Base-by-base conservation (phyloP, 2,113 vertebrate species). In the Martes martes region DNA sequence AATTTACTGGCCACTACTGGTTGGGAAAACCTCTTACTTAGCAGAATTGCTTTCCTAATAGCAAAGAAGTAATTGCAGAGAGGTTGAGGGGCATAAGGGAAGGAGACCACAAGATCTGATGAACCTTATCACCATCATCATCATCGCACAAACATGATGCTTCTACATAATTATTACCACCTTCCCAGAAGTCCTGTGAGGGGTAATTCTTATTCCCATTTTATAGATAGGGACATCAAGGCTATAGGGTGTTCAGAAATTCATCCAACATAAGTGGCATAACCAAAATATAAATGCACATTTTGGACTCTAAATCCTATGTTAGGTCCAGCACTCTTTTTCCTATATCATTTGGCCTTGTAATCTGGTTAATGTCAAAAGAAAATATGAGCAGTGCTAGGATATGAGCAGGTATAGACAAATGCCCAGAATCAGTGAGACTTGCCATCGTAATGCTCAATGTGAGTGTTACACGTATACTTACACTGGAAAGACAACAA, bases 21-120 rank as follows among this genome's bases (percentile, higher is more conserved):
- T 93, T 91, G 39, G 92, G 45, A 59, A 95, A 94, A 92, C n/a
- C 16, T 83, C 18, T 92, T 94, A 69, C 63, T 94, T 90, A 91
- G 65, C 18, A 90, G 67, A 85, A 65, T 82, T n/a, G 11, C 55
- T 96, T 94, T 96, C 26, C 36, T 79, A 94, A 57, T 59, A 91
- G 57, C 42, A 95, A 45, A 87, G 81, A 61, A 96, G 8, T 28
- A 65, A 73, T 96, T 96, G 91, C 78, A 78, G 33, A 76, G 55
- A 96, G 50, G 31, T 76, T 47, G 61, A 96, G 42, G 52, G 87
- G 14, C 24, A 33, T 63, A 85, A 85, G 33, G 10, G 47, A 88
- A 95, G 31, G 78, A 24, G 4, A 52, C 21, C 21, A 76, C 55
- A 94, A 91, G 55, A 90, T 55, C 74, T n/a, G 71, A n/a, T 50